These are phyloP conservation scores for Trissoscelio sp. DNA, from an alignment of 2,888 invertebrate genomes.

Conservation along the genomic window DNA sequence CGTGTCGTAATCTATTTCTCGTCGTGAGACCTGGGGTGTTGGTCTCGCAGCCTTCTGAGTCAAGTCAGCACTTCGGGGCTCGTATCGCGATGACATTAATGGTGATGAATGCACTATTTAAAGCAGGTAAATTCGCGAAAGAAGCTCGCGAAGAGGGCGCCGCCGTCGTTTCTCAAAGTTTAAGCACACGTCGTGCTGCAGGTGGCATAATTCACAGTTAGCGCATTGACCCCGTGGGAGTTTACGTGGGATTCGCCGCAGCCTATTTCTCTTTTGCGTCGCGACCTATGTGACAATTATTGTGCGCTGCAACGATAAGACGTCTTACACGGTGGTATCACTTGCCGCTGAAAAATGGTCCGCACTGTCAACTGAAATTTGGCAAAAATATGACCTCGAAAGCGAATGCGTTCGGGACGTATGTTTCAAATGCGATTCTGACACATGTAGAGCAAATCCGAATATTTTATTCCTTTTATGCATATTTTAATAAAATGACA, in stretches of 20 bases:
- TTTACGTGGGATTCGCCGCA: slow-evolving; percentile 71
- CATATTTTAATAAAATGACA: slow-evolving; percentile 41
- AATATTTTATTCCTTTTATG: slow-evolving; percentile 34
- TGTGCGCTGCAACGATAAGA: slow-evolving; percentile 53
- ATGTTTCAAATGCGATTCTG: slow-evolving; percentile 12
- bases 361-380: slow-evolving; percentile 40
- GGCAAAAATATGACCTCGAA: slow-evolving; percentile 35
- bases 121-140: slow-evolving; percentile 65
- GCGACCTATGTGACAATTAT: slow-evolving; percentile 65
- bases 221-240: slow-evolving; percentile 69
- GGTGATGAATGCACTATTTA: slow-evolving; percentile 68
- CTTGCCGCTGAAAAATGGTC: slow-evolving; percentile 29
- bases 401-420: background rate
- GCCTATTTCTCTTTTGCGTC: slow-evolving; percentile 70
- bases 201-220: slow-evolving; percentile 73
- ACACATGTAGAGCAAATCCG: slow-evolving; percentile 17
- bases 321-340: slow-evolving; percentile 42
- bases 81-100: slow-evolving; percentile 67
- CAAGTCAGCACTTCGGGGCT: slow-evolving; percentile 62
- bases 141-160: slow-evolving; percentile 52
- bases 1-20: slow-evolving; percentile 63
- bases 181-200: slow-evolving; percentile 68
- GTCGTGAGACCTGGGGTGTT: slow-evolving; percentile 12
- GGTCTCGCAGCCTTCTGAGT: slow-evolving; percentile 50
- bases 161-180: slow-evolving; percentile 65